phyloP scores from a whole-genome alignment of 2,797 vertebrate genomes.

The Eutrigla gurnardus region DNA sequence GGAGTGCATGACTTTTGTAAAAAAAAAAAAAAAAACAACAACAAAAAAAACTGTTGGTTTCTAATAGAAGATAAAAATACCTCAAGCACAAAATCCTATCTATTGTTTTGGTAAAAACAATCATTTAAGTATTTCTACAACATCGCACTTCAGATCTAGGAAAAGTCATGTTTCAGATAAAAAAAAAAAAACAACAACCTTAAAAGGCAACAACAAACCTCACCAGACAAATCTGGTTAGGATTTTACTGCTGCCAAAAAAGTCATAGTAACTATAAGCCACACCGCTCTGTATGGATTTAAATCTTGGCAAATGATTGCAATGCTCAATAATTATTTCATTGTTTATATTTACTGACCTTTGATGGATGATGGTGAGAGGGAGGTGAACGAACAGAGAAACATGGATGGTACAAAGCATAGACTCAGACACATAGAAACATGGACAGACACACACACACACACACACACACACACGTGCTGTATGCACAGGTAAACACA shows the following conservation, averaged over 20 bases:
- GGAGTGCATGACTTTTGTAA: neutral
- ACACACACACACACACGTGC: neutral
- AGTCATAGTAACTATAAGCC: neutral
- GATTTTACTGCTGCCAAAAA: neutral
- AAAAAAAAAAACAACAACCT: too few species aligned
- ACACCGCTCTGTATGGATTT: neutral
- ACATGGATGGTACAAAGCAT: slow-evolving; percentile 12
- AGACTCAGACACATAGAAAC: slow-evolving; percentile 24
- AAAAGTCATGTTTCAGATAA: neutral
- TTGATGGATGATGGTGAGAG: slow-evolving; percentile 40
- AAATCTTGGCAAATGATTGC: neutral
- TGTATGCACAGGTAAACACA: slow-evolving; percentile 18
- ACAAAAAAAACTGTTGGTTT: too few species aligned
- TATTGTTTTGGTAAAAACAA: neutral
- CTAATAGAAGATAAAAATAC: neutral
- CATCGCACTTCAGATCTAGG: neutral
- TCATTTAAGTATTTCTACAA: neutral
- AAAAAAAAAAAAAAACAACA: neutral
- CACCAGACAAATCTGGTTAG: neutral
- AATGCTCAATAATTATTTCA: neutral
- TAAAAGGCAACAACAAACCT: neutral
- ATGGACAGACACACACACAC: slow-evolving; percentile 14
- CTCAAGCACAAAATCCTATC: neutral
- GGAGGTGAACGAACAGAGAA: slow-evolving; percentile 1
- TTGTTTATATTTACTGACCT: slow-evolving; percentile 67